These are phyloP conservation scores for Siderastrea siderea DNA, from an alignment of 92 coral and sea anemone genomes.

Conservation along the genomic window DNA sequence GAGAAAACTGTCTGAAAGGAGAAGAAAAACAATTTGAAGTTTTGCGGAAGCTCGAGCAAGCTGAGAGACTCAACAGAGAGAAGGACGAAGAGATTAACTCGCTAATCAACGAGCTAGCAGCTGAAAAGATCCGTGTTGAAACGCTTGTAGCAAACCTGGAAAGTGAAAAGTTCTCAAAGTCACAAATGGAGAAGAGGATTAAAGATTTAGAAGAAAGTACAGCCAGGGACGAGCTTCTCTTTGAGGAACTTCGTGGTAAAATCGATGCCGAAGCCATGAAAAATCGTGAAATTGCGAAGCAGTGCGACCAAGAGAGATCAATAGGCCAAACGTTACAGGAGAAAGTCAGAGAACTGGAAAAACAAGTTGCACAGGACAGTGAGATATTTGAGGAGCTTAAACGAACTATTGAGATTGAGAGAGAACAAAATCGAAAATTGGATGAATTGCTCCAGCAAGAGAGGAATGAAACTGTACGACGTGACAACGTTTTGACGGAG, in stretches of 20 bases:
- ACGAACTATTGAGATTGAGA: slow-evolving; percentile 62
- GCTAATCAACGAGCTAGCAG: slow-evolving; percentile 64
- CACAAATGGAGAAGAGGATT: slow-evolving; percentile 63
- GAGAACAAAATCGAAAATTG: slow-evolving; percentile 76
- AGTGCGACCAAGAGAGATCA: slow-evolving; percentile 72
- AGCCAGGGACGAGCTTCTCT: slow-evolving; percentile 64
- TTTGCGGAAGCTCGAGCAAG: slow-evolving; percentile 50
- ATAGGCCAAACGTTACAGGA: slow-evolving; percentile 51
- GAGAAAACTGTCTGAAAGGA: slow-evolving; percentile 55
- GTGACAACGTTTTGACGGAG: slow-evolving; percentile 43
- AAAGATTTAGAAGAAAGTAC: slow-evolving; percentile 70
- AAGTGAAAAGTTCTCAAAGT: slow-evolving; percentile 54
- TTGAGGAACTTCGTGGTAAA: slow-evolving; percentile 67
- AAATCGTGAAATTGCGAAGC: slow-evolving; percentile 67
- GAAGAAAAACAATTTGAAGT: slow-evolving; percentile 71
- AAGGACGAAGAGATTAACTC: slow-evolving; percentile 65
- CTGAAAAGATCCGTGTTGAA: slow-evolving; percentile 61
- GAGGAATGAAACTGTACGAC: slow-evolving; percentile 44
- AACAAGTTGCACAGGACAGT: slow-evolving; percentile 71
- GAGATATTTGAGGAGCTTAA: slow-evolving; percentile 77
- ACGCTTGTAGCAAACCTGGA: slow-evolving; percentile 53
- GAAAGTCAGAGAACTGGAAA: slow-evolving; percentile 71
- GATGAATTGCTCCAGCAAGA: slow-evolving; percentile 75
- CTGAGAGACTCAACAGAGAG: slow-evolving; percentile 59
- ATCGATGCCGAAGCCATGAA: slow-evolving; percentile 66